These are phyloP conservation scores for Ectropis grisescens DNA, from an alignment of 1,140 invertebrate genomes.

Conservation along the genomic window DNA sequence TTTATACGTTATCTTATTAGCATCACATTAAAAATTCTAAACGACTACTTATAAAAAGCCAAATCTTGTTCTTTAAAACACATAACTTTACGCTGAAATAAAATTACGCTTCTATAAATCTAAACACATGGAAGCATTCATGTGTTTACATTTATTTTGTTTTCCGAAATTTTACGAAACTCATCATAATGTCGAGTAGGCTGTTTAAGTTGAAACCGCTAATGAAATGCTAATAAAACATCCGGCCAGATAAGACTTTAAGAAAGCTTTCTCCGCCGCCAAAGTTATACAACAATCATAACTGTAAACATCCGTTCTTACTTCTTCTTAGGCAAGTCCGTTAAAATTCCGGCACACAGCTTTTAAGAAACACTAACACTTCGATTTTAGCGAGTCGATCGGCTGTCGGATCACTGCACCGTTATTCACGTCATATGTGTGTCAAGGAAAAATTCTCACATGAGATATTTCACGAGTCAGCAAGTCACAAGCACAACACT, in stretches of 20 bases:
- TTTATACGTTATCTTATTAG: too few species aligned
- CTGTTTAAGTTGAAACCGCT: too few species aligned
- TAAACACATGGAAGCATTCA: too few species aligned
- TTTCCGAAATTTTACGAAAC: too few species aligned
- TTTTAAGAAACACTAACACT: conserved; percentile 59
- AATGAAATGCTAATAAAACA: too few species aligned
- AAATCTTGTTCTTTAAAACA: too few species aligned
- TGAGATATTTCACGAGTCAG: conserved; percentile 27
- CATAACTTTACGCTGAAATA: too few species aligned
- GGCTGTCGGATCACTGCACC: conserved; percentile 55
- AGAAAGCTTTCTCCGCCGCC: conserved; percentile 41
- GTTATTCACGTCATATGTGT: conserved; percentile 63
- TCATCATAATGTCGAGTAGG: too few species aligned
- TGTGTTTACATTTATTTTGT: too few species aligned
- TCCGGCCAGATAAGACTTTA: neutral
- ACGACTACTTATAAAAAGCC: too few species aligned
- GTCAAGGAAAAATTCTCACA: conserved; percentile 46
- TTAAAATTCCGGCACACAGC: conserved; percentile 62
- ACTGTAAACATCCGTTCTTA: conserved; percentile 66
- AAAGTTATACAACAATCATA: conserved; percentile 62
- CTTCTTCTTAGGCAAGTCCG: conserved; percentile 60
- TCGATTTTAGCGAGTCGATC: conserved; percentile 58
- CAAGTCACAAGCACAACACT: conserved; percentile 43
- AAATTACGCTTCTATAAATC: too few species aligned
- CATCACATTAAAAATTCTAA: too few species aligned